Evolutionary conservation across 2,888 invertebrate genomes (phyloP), one percentile per base, ranked within the genome.

Genomic region (Orthosia gracilis): DNA sequence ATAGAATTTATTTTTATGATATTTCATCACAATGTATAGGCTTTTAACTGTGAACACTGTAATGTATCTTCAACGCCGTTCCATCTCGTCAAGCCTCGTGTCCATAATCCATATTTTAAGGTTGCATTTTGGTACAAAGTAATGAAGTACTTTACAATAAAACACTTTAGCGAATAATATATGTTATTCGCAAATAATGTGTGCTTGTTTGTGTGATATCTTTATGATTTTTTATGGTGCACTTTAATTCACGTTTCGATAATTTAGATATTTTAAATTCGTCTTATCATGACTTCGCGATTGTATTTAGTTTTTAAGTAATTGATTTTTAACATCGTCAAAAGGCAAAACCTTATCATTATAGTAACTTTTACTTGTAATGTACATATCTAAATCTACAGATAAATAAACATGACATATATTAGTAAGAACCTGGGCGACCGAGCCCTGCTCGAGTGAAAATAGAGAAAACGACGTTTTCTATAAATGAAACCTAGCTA

Each of bases 101-200:
- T 92, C 91, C 91, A 89, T 93, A 92, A 65, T 54, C 67, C 62
- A 67, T 85, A 74, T 83, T 89, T 83, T 91, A 90, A 89, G 89
- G 86, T 93, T 92, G 94, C 92, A 94, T 95, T 94, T 94, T 91
- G 94, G 95, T 95, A 95, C 95, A 95, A 95, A 94, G 88, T 92
- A 88, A 89, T 87, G 79, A 88, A 87, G 88, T 88, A 88, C 86
- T 86, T 77, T 80, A 78, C 71, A 75, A 66, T 80, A 81, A 76
- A 79, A 85, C 87, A 88, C 88, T 87, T 86, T 85, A 75, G 80
- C 82, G 88, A 81, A 79, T 88, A 88, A 82, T 76, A 65, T 47
- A 64, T 73, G 85, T 86, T 87, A 89, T 86, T 88, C 85, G 87
- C 84, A 73, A 83, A 80, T 87, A 88, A 89, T 73, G 89, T 89